Evolutionary conservation across 1,140 invertebrate genomes (phyloP).

Genomic region (Tribolium castaneum): DNA sequence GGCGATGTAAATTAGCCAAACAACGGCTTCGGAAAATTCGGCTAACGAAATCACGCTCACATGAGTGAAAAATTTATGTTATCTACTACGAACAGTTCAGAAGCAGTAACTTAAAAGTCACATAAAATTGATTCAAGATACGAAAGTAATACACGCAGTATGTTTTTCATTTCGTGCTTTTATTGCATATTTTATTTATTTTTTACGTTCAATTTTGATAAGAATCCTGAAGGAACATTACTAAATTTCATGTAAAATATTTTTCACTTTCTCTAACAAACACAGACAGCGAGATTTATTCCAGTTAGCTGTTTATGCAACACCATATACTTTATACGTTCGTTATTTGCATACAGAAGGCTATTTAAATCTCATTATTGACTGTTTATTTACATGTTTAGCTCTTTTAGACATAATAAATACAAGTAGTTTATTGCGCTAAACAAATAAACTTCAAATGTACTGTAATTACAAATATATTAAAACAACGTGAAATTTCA

Average conservation of each 20-base stretch:
- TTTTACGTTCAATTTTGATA: neutral
- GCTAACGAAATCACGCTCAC: too few species aligned
- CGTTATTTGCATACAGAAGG: neutral
- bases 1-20: neutral
- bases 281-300: neutral
- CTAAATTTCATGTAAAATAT: neutral
- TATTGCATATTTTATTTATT: neutral
- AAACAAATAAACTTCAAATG: neutral
- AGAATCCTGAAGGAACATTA: neutral
- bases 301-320: neutral
- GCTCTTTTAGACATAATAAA: neutral
- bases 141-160: neutral
- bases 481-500: neutral
- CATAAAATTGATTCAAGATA: neutral
- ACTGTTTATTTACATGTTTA: neutral
- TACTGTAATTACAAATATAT: neutral
- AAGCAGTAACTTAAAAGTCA: neutral
- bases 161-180: neutral
- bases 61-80: neutral
- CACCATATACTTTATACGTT: neutral
- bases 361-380: neutral
- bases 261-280: neutral
- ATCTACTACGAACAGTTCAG: neutral
- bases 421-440: neutral
- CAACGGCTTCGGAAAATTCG: too few species aligned